Evolutionary conservation across 2,797 vertebrate genomes (phyloP), one percentile per base, ranked within the genome.

Genomic region (Melanogrammus aeglefinus): DNA sequence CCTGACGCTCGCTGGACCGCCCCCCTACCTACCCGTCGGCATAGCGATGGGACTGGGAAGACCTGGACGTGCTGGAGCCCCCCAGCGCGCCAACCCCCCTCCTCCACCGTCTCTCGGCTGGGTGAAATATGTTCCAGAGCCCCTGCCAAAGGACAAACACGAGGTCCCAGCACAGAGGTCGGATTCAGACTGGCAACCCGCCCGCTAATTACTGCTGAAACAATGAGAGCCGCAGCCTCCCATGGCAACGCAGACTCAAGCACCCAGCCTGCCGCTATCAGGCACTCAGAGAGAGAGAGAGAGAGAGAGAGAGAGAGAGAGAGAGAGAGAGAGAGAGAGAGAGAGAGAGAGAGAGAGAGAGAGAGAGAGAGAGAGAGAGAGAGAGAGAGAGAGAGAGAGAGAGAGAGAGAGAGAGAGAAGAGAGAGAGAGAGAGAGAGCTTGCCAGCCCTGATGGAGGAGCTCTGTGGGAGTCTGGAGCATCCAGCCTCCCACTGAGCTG

Each of bases 61-160:
- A 51, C 4, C 73, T 81, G 39, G 77, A 80, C 13, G 27, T n/a
- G 2, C 38, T 71, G 31, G 51, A 36, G 13, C 51, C 18, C 5
- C 18, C 16, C 31, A 29, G 0, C 70, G 2, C 12, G 24, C 6
- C 70, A 21, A 24, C 21, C 47, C 57, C 16, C 12, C 27, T 27
- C 57, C n/a, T 12, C 57, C 57, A 8, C 57, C n/a, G 57, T 66
- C 57, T 27, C 63, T 69, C 73, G 80, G 72, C 76, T 78, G 24
- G 78, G 71, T 75, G 74, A 84, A 82, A 72, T 77, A 77, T 81
- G 75, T 83, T 76, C 81, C 77, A 33, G 78, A 82, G 77, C 63
- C 21, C 63, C 80, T 77, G 74, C 83, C 84, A 88, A 78, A 81
- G 78, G 75, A 80, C 84, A 86, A 85, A 84, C 84, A 83, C 69